These are phyloP conservation scores for Ectropis grisescens DNA, from an alignment of 1,140 invertebrate species.

Conservation along the genomic window DNA sequence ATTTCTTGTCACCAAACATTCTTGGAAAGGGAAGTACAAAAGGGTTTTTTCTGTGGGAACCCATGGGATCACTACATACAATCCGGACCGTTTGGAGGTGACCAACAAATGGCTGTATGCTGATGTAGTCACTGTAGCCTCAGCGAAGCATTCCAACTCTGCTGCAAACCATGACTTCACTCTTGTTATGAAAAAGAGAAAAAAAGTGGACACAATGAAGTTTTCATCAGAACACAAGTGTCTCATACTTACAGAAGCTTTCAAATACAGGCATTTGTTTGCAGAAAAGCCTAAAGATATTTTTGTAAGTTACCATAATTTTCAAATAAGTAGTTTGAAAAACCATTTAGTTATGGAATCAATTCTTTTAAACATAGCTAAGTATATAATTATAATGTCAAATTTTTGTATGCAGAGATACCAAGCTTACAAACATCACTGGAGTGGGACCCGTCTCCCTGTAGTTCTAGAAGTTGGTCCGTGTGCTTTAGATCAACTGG, in stretches of 20 bases:
- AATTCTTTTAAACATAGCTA: no score
- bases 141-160: conserved; percentile 71
- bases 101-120: conserved; percentile 95
- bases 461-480: conserved; percentile 91
- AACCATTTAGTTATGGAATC: no score
- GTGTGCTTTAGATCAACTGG: conserved; percentile 91
- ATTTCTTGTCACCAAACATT: conserved; percentile 96
- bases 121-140: conserved; percentile 84
- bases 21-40: conserved; percentile 98
- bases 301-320: conserved; percentile 73
- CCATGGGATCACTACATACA: conserved; percentile 96
- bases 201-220: conserved; percentile 94
- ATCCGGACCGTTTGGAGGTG: conserved; percentile 89
- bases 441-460: conserved; percentile 91
- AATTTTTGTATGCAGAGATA: no score
- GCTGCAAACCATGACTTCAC: conserved; percentile 80
- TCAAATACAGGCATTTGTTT: conserved; percentile 85
- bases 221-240: conserved; percentile 97
- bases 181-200: conserved; percentile 89
- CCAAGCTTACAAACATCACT: conserved; percentile 94
- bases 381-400: no score
- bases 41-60: conserved; percentile 97
- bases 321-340: background rate
- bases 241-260: conserved; percentile 91
- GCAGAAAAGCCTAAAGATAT: conserved; percentile 83